Evolutionary conservation across 1,140 invertebrate genomes (phyloP), one percentile per base, ranked within the genome.

Genomic region (Stegodyphus mimosarum): DNA sequence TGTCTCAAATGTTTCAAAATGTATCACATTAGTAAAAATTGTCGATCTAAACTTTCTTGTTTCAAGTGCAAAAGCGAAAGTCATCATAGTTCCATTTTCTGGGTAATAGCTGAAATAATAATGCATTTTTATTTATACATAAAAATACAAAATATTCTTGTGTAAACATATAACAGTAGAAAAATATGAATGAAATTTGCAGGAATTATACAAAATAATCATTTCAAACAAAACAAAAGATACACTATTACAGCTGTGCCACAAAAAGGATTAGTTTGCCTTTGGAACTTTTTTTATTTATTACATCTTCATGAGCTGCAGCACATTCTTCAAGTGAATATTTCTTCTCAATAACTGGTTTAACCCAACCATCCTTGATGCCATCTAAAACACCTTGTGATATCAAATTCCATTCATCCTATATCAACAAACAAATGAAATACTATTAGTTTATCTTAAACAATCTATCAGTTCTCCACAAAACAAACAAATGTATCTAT

Each of bases 391-490:
- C 87, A 6, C 87, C 88, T 10, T 87, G 87, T 6, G 89, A 87
- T 75, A 90, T 91, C 84, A 91, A 88, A n/a, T 89, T 73, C 89
- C 89, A 91, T 72, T 92, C 92, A 33, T 90, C 89, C 91, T 92
- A 87, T 11, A 70, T 87, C 18, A 60, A 64, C 13, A 50, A 83
- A 51, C 51, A 78, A 5, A 78, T 13, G 33, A 18, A 75, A 50
- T 15, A 7, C 11, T 51, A 73, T 15, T 15, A 73, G 7, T 15
- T 15, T 52, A 73, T 13, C n/a, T 17, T 67, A 18, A n/a, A 67
- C 64, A 17, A 67, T n/a, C n/a, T 17, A 17, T 7, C 7, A 67
- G 7, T 2, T 17, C 2, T 67, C n/a, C 17, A 17, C 17, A 60
- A 55, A 51, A 48, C 33, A 55, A 51, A 48, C 33, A 18, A 75